Percentiles rank a stretch among this genome's conserved stretches.
Conservation (phyloP, 2,113 vertebrate genomes). For the Madoqua kirkii region DNA sequence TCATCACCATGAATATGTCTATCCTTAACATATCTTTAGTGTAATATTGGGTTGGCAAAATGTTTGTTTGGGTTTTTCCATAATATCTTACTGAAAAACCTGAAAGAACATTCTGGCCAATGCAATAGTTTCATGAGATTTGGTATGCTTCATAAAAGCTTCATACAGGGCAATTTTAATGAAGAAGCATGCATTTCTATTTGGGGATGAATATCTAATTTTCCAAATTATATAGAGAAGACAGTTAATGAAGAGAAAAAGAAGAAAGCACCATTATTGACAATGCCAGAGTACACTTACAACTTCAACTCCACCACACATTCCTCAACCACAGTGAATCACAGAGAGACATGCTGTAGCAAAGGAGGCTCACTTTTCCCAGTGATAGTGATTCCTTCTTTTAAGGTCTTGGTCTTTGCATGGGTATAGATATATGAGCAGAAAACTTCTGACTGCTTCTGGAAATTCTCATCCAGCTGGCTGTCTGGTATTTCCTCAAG, state of each 20-base stretch:
- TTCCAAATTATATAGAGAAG: neutral
- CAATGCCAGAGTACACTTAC: neutral
- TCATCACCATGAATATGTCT: neutral
- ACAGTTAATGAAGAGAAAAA: neutral
- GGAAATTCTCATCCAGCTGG: conserved; percentile 45
- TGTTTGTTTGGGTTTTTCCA: neutral
- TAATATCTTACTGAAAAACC: neutral
- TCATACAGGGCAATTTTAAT: neutral
- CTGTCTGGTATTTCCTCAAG: conserved; percentile 50
- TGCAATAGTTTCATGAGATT: neutral
- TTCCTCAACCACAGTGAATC: neutral
- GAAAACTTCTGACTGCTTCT: conserved; percentile 37
- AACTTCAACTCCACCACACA: neutral
- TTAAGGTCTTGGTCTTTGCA: conserved; percentile 50
- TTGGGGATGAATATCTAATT: neutral
- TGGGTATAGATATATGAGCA: conserved; percentile 45
- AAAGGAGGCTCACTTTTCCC: conserved; percentile 57
- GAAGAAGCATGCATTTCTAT: neutral
- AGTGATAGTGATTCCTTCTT: conserved; percentile 38
- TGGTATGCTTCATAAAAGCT: neutral
- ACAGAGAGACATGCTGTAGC: neutral
- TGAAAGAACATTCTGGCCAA: neutral
- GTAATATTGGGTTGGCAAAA: neutral
- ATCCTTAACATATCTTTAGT: neutral
- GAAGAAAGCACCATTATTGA: neutral